Base-by-base conservation (phyloP, 2,888 invertebrate species). In the Carcina quercana region DNA sequence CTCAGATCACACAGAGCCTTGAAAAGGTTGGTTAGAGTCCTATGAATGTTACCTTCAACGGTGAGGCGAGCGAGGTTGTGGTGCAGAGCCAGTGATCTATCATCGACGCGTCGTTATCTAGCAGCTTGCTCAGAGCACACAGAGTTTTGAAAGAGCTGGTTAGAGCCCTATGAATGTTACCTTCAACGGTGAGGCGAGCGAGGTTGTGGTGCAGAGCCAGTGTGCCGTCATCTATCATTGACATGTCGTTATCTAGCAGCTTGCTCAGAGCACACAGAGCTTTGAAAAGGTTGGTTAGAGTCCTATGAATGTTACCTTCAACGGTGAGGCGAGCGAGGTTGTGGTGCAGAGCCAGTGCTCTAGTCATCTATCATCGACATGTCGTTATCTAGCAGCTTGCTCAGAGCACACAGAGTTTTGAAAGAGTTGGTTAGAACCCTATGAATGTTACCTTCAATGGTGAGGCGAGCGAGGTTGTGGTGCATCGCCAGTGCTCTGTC, bases 101-200 rank as follows among this genome's bases (percentile, higher is more conserved):
- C 64, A 93, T 92, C 0, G 92, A 91, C 43, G 94, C 93, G 48
- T 94, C 94, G 60, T 94, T 95, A 50, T 94, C 94, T 5, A 89
- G 86, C 24, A 95, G 72, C 30, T 90, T 90, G 20, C 86, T 84
- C 26, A 95, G 74, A 32, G 83, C 88, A 11, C 87, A 86, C 15
- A 95, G 74, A 6, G 92, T 91, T 27, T 88, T 85, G 22, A 94
- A 84, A 6, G 95, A n/a, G n/a, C n/a, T n/a, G n/a, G n/a, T n/a
- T n/a, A n/a, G n/a, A n/a, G n/a, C n/a, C n/a, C n/a, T n/a, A n/a
- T n/a, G n/a, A n/a, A n/a, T n/a, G n/a, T 43, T 24, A 64, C 64
- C 64, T 59, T 66, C 65, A 38, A 72, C 63, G 20, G 71, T 71
- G 44, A 74, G 69, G 33, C 73, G 50, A 25, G 51, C 50, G 25